Percentiles rank a stretch among this genome's conserved stretches.
Conservation (phyloP, 2,113 vertebrate species). For the Hemiscyllium ocellatum region DNA sequence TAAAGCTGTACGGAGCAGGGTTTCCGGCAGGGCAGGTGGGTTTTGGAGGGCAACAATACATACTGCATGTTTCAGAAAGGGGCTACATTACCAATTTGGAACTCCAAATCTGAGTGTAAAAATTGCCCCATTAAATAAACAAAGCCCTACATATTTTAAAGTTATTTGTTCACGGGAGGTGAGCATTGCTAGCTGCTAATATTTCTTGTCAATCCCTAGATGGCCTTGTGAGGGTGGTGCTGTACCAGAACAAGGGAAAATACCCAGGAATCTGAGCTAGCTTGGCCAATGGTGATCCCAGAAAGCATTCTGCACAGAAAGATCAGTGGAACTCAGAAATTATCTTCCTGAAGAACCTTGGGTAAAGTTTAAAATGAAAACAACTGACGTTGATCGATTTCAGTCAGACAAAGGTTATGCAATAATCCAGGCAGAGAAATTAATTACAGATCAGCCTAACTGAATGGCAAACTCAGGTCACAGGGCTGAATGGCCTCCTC, state of each 20-base stretch:
- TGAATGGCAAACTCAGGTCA: neutral
- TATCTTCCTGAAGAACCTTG: neutral
- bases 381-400: neutral
- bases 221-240: neutral
- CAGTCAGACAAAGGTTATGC: neutral
- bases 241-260: neutral
- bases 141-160: neutral
- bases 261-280: neutral
- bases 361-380: neutral
- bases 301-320: neutral
- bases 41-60: neutral
- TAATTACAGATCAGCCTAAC: neutral
- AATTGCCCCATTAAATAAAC: neutral
- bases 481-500: neutral
- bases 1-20: neutral
- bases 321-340: neutral
- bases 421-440: neutral
- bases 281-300: neutral
- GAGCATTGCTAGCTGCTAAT: too few relatives aligned
- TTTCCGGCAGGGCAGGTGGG: neutral
- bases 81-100: too few relatives aligned
- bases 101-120: neutral
- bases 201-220: too few relatives aligned
- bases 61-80: neutral
- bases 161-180: too few relatives aligned